phyloP scores from a whole-genome alignment of 2,797 vertebrate genomes.

The Acipenser transmontanus region DNA sequence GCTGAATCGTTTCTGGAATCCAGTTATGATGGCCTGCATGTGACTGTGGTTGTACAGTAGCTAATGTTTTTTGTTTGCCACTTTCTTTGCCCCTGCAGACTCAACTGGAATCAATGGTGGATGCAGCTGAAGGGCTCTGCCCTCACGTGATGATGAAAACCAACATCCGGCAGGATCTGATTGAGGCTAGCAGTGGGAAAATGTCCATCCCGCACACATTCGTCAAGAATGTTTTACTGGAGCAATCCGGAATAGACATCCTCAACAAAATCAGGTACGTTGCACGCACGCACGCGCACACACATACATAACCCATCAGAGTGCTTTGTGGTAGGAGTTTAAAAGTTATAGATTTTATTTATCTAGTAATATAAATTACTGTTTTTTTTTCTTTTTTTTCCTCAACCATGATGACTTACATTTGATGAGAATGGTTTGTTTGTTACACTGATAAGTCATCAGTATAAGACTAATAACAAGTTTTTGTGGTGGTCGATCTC shows the following conservation, averaged over 20 bases:
- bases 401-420: conserved; percentile 24
- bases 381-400: no score
- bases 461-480: no score
- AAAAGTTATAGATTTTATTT: no score
- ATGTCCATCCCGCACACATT: conserved; percentile 87
- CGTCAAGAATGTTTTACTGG: conserved; percentile 86
- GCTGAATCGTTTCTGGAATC: no score
- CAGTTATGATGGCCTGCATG: no score
- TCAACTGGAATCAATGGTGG: conserved; percentile 87
- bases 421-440: conserved; percentile 35
- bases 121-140: conserved; percentile 81
- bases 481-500: no score
- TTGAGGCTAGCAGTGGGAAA: conserved; percentile 79
- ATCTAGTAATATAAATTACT: no score
- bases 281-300: neutral
- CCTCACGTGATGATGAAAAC: conserved; percentile 86
- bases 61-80: no score
- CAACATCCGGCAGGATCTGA: conserved; percentile 79
- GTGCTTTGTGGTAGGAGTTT: no score
- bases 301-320: no score
- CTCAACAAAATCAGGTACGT: conserved; percentile 94
- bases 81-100: conserved; percentile 46
- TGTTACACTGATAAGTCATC: conserved; percentile 14
- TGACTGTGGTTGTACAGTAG: no score
- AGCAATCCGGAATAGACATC: conserved; percentile 93